Evolutionary conservation across 64 coral and sea anemone genomes (phyloP).

Genomic region (Stichodactyla helianthus): DNA sequence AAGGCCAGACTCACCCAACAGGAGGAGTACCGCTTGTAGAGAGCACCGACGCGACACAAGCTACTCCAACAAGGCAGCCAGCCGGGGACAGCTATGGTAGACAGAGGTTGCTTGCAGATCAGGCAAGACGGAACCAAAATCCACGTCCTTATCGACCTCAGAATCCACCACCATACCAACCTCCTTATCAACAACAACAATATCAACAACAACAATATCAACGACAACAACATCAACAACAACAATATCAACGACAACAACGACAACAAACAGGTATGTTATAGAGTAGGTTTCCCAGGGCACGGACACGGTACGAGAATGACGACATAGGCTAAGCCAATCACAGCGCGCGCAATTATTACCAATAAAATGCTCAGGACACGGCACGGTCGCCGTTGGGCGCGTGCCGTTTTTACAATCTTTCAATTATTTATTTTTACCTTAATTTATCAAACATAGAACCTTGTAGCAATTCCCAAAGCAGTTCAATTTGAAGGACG

Average conservation of each 20-base stretch:
- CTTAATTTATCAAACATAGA: too few relatives aligned
- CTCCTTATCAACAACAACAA: neutral
- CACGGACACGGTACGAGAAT: too few relatives aligned
- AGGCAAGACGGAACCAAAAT: neutral
- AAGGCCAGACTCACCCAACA: conserved; percentile 33
- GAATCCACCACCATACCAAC: neutral
- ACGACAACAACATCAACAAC: too few relatives aligned
- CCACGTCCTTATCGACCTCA: conserved; percentile 6
- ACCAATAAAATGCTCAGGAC: too few relatives aligned
- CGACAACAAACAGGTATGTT: conserved; percentile 2
- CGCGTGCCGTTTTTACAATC: too few relatives aligned
- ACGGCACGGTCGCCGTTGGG: too few relatives aligned
- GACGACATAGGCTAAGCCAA: neutral
- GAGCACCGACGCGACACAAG: conserved; percentile 24
- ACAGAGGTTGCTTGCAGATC: conserved; percentile 18
- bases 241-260: neutral
- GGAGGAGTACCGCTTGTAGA: conserved; percentile 81
- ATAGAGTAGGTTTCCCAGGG: neutral
- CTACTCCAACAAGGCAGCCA: neutral
- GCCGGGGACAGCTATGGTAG: conserved; percentile 16
- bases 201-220: too few relatives aligned
- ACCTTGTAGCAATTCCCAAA: too few relatives aligned
- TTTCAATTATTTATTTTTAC: too few relatives aligned
- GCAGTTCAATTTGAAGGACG: too few relatives aligned
- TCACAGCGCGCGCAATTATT: neutral